Base-by-base conservation (phyloP, 2,797 vertebrate genomes). In the Enteromius treurensis region DNA sequence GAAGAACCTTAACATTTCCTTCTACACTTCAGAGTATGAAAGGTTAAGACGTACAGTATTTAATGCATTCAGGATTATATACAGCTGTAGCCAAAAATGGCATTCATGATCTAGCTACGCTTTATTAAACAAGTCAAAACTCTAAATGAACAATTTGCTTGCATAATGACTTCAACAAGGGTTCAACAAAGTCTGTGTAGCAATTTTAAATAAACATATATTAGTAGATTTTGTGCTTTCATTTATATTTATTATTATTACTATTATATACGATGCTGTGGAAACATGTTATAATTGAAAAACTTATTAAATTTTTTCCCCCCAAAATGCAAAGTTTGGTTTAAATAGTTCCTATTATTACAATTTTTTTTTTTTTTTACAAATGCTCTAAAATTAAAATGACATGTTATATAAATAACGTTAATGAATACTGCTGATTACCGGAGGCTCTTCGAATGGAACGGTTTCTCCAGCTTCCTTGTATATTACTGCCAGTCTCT, bases 381-480 rank as follows among this genome's bases (percentile, higher is more conserved):
- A n/a, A 40, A 40, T 40, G 42, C 11, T 13, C 11, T 13, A 45
- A 45, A 45, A 45, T 45, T 45, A 45, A 13, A 45, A 45, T 40
- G 8, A 40, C 40, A 40, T 10, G 6, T 8, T 1, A 42, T 42
- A 42, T 42, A 42, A 10, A 42, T 42, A 42, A 21, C 17, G 64
- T 68, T 17, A 68, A 65, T 37, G 23, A 49, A 0, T 42, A n/a
- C 55, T 29, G 23, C 53, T 34, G 23, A 60, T 97, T 94, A 99
- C 98, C 42, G 96, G 95, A 85, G 97, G 98, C 84, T 98, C 98
- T 0, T 90, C 1, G 90, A 99, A 99, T 87, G 97, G 97, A 78
- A 91, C 88, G 0, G 90, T 68, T 90, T 97, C 95, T 82, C 95
- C 96, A 3, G 86, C 91, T 0, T 91, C 73, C 74, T 88, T 96